Conservation (phyloP, 2,797 vertebrate genomes). For the Pantherophis alleghaniensis region DNA sequence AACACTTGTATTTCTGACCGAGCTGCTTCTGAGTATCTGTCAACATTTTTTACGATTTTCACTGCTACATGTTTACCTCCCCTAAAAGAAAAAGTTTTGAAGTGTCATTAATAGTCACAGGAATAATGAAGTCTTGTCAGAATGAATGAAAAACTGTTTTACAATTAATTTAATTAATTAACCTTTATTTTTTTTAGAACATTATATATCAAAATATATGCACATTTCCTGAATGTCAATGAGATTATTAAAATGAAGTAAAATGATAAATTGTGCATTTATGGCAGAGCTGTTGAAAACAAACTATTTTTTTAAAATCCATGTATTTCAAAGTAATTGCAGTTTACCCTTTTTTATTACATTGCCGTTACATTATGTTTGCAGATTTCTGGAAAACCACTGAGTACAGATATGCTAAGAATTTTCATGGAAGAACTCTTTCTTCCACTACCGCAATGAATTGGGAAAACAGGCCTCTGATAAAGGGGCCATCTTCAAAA, state of each 20-base stretch:
- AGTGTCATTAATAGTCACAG: background rate
- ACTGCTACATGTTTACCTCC: slow-evolving; percentile 76
- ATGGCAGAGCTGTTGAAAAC: background rate
- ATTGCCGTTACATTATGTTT: background rate
- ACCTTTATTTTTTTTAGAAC: background rate
- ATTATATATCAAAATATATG: background rate
- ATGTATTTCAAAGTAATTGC: background rate
- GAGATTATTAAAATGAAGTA: background rate
- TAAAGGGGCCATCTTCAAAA: background rate
- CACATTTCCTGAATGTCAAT: background rate
- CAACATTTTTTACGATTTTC: slow-evolving; percentile 91
- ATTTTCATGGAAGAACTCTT: background rate
- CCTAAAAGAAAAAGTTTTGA: slow-evolving; percentile 34
- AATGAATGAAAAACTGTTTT: background rate
- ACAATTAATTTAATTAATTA: background rate
- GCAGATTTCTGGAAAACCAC: background rate
- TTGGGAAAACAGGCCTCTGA: background rate
- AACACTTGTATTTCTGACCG: slow-evolving; percentile 85
- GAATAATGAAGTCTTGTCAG: background rate
- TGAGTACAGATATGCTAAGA: background rate
- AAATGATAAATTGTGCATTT: background rate
- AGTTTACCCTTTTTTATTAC: background rate
- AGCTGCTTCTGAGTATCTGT: slow-evolving; percentile 84
- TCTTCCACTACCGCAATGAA: background rate
- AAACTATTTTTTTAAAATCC: background rate